Conservation (phyloP, 2,797 vertebrate species). For the Dromococcyx pavoninus region DNA sequence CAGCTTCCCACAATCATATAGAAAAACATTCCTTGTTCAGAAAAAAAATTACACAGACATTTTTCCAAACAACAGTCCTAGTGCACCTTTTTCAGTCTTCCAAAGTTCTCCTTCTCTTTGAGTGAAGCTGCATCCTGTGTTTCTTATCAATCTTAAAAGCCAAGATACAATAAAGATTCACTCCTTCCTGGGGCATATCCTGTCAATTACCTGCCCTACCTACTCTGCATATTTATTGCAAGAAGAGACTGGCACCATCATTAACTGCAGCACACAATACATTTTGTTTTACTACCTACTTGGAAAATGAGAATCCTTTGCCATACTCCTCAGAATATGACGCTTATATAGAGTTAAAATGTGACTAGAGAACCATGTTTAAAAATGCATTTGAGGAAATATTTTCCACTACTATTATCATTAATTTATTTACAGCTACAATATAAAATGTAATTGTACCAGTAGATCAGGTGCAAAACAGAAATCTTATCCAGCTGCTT, state of each 20-base stretch:
- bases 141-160: background rate
- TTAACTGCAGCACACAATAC: background rate
- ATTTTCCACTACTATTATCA: background rate
- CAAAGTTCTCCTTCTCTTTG: background rate
- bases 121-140: background rate
- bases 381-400: fast-evolving
- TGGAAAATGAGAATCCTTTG: background rate
- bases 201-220: background rate
- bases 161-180: background rate
- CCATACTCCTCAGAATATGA: background rate
- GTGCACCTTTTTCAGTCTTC: background rate
- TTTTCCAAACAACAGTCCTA: background rate
- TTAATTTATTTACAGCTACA: background rate
- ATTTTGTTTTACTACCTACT: background rate
- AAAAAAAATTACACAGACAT: background rate
- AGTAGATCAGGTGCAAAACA: slow-evolving; percentile 14
- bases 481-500: background rate
- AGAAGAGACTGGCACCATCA: background rate
- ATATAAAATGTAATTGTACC: background rate
- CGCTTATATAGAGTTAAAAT: background rate
- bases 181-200: background rate
- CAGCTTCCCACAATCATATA: background rate
- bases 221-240: background rate
- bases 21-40: background rate
- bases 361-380: background rate